Evolutionary conservation across 2,888 invertebrate genomes (phyloP), one percentile per base, ranked within the genome.

Genomic region (Vesta saturnalis): DNA sequence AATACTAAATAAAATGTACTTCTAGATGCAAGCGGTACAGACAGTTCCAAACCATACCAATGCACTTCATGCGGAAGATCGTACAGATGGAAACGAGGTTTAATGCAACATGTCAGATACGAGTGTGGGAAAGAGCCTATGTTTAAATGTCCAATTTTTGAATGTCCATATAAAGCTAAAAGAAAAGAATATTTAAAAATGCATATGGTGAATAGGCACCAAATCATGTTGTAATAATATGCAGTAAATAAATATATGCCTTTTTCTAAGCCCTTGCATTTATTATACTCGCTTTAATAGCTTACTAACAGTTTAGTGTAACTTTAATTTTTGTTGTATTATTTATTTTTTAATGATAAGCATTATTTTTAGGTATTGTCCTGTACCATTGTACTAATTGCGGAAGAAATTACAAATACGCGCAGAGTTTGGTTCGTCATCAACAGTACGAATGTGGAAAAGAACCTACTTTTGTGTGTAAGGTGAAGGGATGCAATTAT

Each of bases 81-180:
- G 4, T 80, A 80, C 63, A 80, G 76, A 66, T 76, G 77, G 56
- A 77, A 75, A 65, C 73, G 73, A 52, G 76, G 76, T 8, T 62
- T 80, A 16, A 85, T 84, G 66, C 84, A 87, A 10, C 89, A 89
- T 74, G 75, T 87, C 70, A 86, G 85, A 65, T 85, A 86, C 74
- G 88, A 89, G 75, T 89, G 89, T 74, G 88, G 89, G 58, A 86
- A 87, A 64, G 84, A 84, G 71, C 88, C 89, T 0, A 85, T 74
- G 68, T 80, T 79, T 69, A 60, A 67, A 1, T 78, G 78, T 56
- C 8, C 12, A 2, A 64, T 12, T 3, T n/a, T n/a, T n/a, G 8
- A 62, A 12, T 73, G 73, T 43, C 52, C 58, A 3, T 68, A 70
- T 57, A 39, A 55, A 47, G 64, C 68, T 1, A 73, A 73, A 65